A percentile compares a stretch with the other conserved stretches of the same genome.
Evolutionary conservation across 1,140 invertebrate genomes (phyloP).

Genomic region (Listronotus bonariensis): DNA sequence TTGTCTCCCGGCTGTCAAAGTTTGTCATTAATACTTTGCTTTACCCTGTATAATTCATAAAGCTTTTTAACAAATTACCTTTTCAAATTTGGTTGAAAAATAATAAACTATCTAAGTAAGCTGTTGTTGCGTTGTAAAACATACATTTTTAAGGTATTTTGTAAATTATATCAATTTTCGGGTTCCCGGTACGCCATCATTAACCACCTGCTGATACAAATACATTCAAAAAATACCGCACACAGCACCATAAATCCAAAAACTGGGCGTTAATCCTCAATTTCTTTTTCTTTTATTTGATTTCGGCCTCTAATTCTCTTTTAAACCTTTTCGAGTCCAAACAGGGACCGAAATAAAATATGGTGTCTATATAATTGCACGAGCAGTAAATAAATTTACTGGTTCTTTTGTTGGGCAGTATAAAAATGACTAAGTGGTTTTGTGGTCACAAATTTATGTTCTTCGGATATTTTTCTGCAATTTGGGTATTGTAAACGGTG

Average conservation of each 20-base stretch:
- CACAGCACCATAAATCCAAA: conserved; percentile 13
- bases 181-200: too few relatives aligned
- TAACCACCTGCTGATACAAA: too few relatives aligned
- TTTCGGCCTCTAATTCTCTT: not conserved
- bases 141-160: too few relatives aligned
- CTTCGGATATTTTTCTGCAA: conserved; percentile 15
- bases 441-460: conserved; percentile 19
- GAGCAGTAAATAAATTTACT: conserved; percentile 20
- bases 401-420: conserved; percentile 19
- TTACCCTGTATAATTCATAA: too few relatives aligned
- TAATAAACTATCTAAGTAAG: too few relatives aligned
- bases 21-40: too few relatives aligned
- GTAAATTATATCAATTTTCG: too few relatives aligned
- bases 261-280: conserved; percentile 24
- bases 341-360: conserved; percentile 24
- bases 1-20: too few relatives aligned
- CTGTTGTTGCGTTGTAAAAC: too few relatives aligned
- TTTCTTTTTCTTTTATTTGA: conserved; percentile 18
- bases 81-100: too few relatives aligned
- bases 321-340: not conserved
- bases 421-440: conserved; percentile 26
- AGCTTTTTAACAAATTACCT: too few relatives aligned
- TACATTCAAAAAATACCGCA: too few relatives aligned
- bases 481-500: conserved; percentile 12
- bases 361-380: conserved; percentile 19